Evolutionary conservation across 2,888 invertebrate genomes (phyloP).

Genomic region (Hirtodrosophila alboralis): DNA sequence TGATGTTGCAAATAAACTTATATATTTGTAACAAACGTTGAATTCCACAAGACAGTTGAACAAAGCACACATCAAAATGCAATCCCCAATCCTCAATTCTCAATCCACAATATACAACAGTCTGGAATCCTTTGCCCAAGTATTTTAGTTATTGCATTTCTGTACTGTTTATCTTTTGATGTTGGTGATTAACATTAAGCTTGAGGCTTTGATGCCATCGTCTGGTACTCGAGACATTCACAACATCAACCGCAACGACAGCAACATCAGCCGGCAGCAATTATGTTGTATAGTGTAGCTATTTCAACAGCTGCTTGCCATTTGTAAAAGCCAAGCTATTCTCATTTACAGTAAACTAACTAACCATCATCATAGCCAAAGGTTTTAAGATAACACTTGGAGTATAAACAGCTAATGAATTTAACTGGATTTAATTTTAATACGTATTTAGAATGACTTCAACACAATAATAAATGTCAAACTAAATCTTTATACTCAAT

Average conservation of each 20-base stretch:
- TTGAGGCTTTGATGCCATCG: conserved; percentile 36
- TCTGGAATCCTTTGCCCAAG: neutral
- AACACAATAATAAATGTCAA: no score
- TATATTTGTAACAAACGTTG: conserved; percentile 36
- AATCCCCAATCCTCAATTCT: neutral
- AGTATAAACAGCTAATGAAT: conserved; percentile 14
- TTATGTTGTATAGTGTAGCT: conserved; percentile 4
- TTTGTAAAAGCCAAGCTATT: conserved; percentile 14
- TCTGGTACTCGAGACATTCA: conserved; percentile 24
- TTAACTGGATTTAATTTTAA: conserved; percentile 3
- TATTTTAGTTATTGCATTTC: conserved; percentile 55
- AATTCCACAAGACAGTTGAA: conserved; percentile 7
- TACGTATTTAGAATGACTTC: no score
- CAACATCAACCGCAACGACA: conserved; percentile 15
- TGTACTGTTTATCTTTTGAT: conserved; percentile 47
- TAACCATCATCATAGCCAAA: neutral
- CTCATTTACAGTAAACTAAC: conserved; percentile 1
- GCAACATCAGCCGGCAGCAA: conserved; percentile 7
- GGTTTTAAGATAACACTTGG: conserved; percentile 6
- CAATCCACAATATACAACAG: no score
- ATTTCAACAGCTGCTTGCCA: conserved; percentile 18
- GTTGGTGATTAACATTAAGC: conserved; percentile 59
- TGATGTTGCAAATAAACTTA: conserved; percentile 73
- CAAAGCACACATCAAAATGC: conserved; percentile 12
- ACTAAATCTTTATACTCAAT: no score